These are phyloP conservation scores for Ecdyonurus torrentis DNA, from an alignment of 2,888 invertebrate species.

Conservation along the genomic window DNA sequence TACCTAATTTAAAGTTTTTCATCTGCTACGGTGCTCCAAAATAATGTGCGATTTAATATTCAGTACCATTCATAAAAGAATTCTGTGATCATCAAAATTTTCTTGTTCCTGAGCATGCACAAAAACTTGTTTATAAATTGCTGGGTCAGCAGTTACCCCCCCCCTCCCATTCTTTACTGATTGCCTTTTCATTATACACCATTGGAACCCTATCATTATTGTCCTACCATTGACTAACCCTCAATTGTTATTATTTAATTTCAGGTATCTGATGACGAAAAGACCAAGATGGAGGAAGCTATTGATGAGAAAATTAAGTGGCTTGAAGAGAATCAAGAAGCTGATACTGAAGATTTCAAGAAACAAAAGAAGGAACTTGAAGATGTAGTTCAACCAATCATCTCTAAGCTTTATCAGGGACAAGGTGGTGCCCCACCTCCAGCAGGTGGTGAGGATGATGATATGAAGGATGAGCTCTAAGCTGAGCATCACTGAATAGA, in stretches of 20 bases:
- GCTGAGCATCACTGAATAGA: constrained; percentile 6
- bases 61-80: too few species aligned
- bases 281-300: constrained; percentile 86
- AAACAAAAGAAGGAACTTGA: constrained; percentile 91
- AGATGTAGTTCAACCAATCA: constrained; percentile 91
- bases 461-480: constrained; percentile 75
- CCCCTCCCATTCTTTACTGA: too few species aligned
- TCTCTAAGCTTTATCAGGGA: constrained; percentile 88
- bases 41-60: too few species aligned
- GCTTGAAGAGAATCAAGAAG: constrained; percentile 90
- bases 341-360: constrained; percentile 81
- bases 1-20: too few species aligned
- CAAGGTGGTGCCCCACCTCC: constrained; percentile 49
- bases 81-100: too few species aligned
- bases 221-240: too few species aligned
- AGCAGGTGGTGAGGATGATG: constrained; percentile 50
- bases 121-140: too few species aligned
- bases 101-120: too few species aligned
- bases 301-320: constrained; percentile 95
- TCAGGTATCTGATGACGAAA: constrained; percentile 66
- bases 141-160: too few species aligned
- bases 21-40: too few species aligned
- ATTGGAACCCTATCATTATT: too few species aligned
- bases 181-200: too few species aligned
- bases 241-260: constrained; percentile 5